Percentiles rank a stretch among this genome's conserved stretches.
These are phyloP conservation scores for Chorisops tibialis DNA, from an alignment of 2,888 invertebrate genomes.

Conservation along the genomic window DNA sequence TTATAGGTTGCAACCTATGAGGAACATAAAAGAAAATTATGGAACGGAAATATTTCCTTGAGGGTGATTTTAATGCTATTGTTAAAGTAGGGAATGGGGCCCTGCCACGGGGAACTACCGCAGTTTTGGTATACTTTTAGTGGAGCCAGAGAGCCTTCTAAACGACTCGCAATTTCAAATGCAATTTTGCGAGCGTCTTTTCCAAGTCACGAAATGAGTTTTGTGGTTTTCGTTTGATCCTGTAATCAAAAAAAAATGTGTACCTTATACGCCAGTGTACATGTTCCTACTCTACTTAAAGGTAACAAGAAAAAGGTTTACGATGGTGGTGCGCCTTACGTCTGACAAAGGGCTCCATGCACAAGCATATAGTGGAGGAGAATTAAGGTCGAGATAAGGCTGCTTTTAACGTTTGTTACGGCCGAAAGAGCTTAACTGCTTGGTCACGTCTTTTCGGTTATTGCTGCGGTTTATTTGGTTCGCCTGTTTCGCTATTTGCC, in stretches of 20 bases:
- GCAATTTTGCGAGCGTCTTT: constrained; percentile 30
- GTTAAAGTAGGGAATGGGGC: background rate
- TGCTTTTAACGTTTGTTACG: background rate
- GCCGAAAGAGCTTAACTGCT: constrained; percentile 36
- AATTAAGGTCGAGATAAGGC: too few relatives aligned
- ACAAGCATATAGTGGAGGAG: too few relatives aligned
- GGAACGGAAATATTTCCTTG: background rate
- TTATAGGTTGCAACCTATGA: background rate
- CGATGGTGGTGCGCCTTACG: too few relatives aligned
- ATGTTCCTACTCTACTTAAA: background rate
- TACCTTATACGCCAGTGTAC: too few relatives aligned
- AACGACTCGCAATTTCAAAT: constrained; percentile 1
- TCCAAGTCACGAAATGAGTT: constrained; percentile 35
- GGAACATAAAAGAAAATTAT: background rate
- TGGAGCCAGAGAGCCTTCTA: background rate
- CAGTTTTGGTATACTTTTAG: background rate
- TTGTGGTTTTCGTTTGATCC: background rate
- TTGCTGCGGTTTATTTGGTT: background rate
- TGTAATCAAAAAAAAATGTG: too few relatives aligned
- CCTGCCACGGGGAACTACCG: too few relatives aligned
- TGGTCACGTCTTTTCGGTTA: constrained; percentile 36
- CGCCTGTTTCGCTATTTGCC: constrained; percentile 1
- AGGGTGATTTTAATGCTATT: constrained; percentile 9
- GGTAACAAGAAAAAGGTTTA: background rate
- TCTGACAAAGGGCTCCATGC: too few relatives aligned